phyloP scores from a whole-genome alignment of 2,888 invertebrate species.

The Drosophila pegasa region DNA sequence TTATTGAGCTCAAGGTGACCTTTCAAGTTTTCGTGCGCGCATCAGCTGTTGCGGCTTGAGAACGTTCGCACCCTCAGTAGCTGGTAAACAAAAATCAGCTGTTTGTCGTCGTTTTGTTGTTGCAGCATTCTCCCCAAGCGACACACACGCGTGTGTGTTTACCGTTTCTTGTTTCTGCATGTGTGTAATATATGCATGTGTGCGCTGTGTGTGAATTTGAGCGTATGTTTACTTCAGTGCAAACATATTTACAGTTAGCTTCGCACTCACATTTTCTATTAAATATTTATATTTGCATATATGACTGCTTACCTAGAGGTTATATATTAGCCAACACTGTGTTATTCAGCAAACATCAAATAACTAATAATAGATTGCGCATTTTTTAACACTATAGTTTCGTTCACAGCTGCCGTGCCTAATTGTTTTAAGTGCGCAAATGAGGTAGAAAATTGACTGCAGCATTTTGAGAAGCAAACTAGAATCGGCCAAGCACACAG shows the following conservation, averaged over 20 bases:
- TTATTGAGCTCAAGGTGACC: constrained; percentile 80
- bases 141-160: constrained; percentile 1
- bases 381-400: not conserved
- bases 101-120: constrained; percentile 16
- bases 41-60: constrained; percentile 63
- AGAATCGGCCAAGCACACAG: not conserved
- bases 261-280: not conserved
- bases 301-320: not conserved
- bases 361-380: not conserved
- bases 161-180: not conserved
- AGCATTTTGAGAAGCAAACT: constrained; percentile 18
- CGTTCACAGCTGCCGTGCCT: not conserved
- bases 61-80: constrained; percentile 53
- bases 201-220: not conserved
- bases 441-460: not conserved
- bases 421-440: not conserved
- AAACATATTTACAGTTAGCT: not conserved
- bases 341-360: not conserved
- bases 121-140: constrained; percentile 10
- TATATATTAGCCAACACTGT: not conserved
- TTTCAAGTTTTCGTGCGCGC: constrained; percentile 68
- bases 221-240: not conserved
- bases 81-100: constrained; percentile 74
- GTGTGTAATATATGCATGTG: not conserved
- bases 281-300: not conserved